phyloP scores from a whole-genome alignment of 2,113 vertebrate genomes.

The Sterna hirundo region DNA sequence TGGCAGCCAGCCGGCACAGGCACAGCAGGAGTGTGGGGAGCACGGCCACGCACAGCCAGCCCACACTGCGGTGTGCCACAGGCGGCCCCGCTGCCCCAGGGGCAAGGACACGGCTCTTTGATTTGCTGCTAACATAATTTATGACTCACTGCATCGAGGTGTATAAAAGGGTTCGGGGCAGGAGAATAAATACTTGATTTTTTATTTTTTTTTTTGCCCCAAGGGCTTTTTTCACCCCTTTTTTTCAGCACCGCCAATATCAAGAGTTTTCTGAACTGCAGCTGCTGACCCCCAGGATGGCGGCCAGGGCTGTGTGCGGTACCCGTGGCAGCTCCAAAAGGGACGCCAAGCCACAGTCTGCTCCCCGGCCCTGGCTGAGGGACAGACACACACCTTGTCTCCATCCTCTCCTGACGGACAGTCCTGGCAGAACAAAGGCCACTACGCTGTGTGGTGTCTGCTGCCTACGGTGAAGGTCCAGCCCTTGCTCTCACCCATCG shows the following conservation, averaged over 20 bases:
- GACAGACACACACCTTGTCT: background rate
- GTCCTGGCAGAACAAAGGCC: background rate
- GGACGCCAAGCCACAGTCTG: background rate
- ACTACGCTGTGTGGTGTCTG: background rate
- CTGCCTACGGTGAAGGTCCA: background rate
- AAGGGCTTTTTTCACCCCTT: background rate
- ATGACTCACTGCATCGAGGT: too few relatives aligned
- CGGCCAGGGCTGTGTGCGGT: background rate
- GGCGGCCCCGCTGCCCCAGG: background rate
- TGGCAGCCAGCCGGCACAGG: background rate
- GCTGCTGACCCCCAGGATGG: background rate
- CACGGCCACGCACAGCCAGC: background rate
- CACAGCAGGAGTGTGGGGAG: background rate
- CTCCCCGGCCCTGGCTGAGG: background rate
- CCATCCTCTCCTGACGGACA: background rate
- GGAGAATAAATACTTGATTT: background rate
- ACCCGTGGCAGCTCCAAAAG: background rate
- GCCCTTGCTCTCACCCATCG: background rate
- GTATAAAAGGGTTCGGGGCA: background rate
- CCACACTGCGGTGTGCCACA: background rate
- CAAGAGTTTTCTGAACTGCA: background rate
- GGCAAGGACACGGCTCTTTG: rapidly evolving
- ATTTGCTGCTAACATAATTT: background rate
- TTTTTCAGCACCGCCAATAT: background rate
- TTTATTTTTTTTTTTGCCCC: background rate